These are phyloP conservation scores for Sericinus montela DNA, from an alignment of 2,888 invertebrate species.

Conservation along the genomic window DNA sequence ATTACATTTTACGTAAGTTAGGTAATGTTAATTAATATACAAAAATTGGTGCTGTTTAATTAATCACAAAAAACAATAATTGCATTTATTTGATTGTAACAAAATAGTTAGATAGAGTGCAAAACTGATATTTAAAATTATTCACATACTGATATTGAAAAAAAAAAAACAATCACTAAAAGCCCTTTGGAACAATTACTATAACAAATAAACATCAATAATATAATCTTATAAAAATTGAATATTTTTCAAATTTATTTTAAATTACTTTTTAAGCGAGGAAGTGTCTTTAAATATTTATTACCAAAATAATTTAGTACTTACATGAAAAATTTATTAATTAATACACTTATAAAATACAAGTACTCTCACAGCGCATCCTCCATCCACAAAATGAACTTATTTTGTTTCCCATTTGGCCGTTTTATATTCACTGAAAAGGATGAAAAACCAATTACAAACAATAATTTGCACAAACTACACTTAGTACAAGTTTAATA, in stretches of 20 bases:
- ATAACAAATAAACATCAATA: slow-evolving; percentile 42
- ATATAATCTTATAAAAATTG: slow-evolving; percentile 55
- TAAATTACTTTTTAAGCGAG: slow-evolving; percentile 60
- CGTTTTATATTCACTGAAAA: slow-evolving; percentile 11
- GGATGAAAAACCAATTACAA: too few species aligned
- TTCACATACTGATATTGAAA: background rate
- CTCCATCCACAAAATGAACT: slow-evolving; percentile 33
- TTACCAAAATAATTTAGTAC: slow-evolving; percentile 77
- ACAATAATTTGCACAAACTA: background rate
- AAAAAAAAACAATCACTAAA: slow-evolving; percentile 40
- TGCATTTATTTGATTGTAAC: too few species aligned
- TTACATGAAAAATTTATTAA: slow-evolving; percentile 56
- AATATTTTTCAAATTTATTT: slow-evolving; percentile 52
- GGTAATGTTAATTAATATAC: too few species aligned
- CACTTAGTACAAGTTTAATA: too few species aligned
- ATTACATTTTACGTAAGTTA: too few species aligned
- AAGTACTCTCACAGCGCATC: slow-evolving; percentile 66
- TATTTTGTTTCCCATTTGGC: slow-evolving; percentile 3
- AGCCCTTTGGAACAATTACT: slow-evolving; percentile 33
- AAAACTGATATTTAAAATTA: too few species aligned
- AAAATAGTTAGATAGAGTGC: too few species aligned
- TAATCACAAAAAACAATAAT: too few species aligned
- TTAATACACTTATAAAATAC: slow-evolving; percentile 59
- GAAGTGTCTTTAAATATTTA: slow-evolving; percentile 67
- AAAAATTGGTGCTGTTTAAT: too few species aligned